These are phyloP conservation scores for Eudasyphora cyanicolor DNA, from an alignment of 2,888 invertebrate species.

Conservation along the genomic window DNA sequence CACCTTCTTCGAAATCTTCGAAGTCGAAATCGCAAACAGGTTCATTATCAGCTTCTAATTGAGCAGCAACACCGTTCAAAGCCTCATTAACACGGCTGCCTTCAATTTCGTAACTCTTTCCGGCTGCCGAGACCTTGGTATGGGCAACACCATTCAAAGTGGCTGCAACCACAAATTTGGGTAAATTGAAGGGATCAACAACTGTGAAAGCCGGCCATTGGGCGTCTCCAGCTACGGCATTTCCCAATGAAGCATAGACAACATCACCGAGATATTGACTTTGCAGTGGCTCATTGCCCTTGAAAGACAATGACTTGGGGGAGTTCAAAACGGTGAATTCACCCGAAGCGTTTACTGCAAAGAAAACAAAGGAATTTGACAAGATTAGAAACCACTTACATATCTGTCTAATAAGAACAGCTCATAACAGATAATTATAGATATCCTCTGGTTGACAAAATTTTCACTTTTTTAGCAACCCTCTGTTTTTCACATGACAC, in stretches of 20 bases:
- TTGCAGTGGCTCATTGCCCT: constrained; percentile 83
- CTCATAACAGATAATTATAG: background rate
- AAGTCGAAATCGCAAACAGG: constrained; percentile 85
- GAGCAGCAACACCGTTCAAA: constrained; percentile 82
- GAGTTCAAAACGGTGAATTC: constrained; percentile 86
- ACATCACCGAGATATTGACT: constrained; percentile 86
- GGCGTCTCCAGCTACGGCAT: constrained; percentile 86
- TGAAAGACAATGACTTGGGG: constrained; percentile 86
- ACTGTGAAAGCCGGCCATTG: constrained; percentile 87
- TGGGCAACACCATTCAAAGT: constrained; percentile 85
- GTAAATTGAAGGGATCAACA: constrained; percentile 86
- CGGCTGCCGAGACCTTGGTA: constrained; percentile 71
- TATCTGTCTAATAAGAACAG: too few relatives aligned
- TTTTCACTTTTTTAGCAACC: constrained; percentile 30
- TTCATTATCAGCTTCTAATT: constrained; percentile 83
- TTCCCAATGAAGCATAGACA: constrained; percentile 86
- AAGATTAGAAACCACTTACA: too few relatives aligned
- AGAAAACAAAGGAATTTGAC: constrained; percentile 21
- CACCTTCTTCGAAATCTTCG: constrained; percentile 84
- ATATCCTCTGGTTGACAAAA: background rate
- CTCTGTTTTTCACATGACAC: constrained; percentile 12
- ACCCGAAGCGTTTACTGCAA: constrained; percentile 75
- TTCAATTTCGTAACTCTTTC: constrained; percentile 72
- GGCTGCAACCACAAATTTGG: constrained; percentile 86
- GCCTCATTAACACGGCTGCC: constrained; percentile 73